Conservation (phyloP, 2,113 vertebrate species). For the Eptesicus fuscus region DNA sequence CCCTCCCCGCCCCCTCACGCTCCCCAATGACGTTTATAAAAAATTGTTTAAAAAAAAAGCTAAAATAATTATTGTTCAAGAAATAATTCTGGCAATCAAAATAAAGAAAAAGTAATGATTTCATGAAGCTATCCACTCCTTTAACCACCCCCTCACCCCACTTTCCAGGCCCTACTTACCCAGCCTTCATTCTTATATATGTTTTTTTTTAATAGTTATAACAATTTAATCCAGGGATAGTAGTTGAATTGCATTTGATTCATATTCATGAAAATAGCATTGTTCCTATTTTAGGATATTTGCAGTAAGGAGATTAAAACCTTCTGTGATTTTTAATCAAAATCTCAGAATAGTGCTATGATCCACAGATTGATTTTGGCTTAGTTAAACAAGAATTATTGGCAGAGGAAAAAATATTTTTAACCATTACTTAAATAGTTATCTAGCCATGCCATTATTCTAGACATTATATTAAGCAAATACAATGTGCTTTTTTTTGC, state of each 20-base stretch:
- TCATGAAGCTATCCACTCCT: background rate
- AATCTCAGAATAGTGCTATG: background rate
- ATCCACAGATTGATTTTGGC: background rate
- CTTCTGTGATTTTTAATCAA: background rate
- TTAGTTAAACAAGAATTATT: conserved; percentile 44
- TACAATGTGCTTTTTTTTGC: background rate
- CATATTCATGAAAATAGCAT: background rate
- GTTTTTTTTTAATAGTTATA: background rate
- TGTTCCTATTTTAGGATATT: background rate
- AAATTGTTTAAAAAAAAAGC: too few species aligned
- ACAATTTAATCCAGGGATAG: background rate
- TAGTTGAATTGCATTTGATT: background rate
- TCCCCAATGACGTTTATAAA: too few species aligned
- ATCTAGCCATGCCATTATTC: background rate
- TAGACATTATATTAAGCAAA: background rate
- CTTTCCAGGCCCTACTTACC: background rate
- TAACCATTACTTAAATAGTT: background rate
- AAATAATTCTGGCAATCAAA: background rate
- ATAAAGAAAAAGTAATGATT: background rate
- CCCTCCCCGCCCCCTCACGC: too few species aligned
- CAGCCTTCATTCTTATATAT: background rate
- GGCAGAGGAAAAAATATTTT: conserved; percentile 31
- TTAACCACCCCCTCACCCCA: background rate
- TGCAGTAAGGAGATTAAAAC: conserved; percentile 14
- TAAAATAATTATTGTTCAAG: background rate